Conservation (phyloP, 2,888 invertebrate genomes). For the Acheta domesticus region DNA sequence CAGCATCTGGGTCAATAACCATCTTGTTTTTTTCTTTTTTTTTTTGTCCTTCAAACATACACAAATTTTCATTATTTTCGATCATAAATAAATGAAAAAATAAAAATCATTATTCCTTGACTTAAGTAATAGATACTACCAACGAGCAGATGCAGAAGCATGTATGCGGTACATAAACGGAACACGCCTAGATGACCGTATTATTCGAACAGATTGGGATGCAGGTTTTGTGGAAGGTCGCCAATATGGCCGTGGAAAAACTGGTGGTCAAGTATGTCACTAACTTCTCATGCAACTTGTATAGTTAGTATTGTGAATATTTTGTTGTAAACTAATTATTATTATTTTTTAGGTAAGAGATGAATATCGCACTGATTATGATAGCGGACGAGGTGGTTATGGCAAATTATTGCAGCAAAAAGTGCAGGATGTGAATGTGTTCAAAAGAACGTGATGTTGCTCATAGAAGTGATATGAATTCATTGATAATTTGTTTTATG, state of each 20-base stretch:
- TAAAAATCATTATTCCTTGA: too few species aligned
- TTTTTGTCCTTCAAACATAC: too few species aligned
- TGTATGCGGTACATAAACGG: constrained; percentile 93
- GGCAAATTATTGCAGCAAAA: constrained; percentile 90
- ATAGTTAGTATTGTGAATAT: background rate
- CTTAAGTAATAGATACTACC: constrained; percentile 50
- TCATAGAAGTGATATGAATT: too few species aligned
- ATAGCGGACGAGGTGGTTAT: constrained; percentile 94
- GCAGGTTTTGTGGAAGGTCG: constrained; percentile 98
- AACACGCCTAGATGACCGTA: constrained; percentile 92
- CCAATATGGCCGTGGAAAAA: constrained; percentile 96
- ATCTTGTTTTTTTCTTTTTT: too few species aligned
- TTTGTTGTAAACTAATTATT: background rate
- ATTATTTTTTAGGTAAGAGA: constrained; percentile 75
- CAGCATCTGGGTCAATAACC: too few species aligned
- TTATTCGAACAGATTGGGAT: constrained; percentile 98
- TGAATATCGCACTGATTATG: constrained; percentile 96
- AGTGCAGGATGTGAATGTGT: constrained; percentile 39
- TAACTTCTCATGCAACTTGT: background rate
- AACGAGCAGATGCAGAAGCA: constrained; percentile 68
- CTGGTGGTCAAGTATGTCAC: constrained; percentile 85
- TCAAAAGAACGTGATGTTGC: constrained; percentile 28
- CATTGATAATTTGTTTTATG: too few species aligned
- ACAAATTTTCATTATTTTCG: too few species aligned
- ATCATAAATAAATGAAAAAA: too few species aligned